Evolutionary conservation across 2,797 vertebrate species (phyloP).

Genomic region (Etheostoma perlongum): DNA sequence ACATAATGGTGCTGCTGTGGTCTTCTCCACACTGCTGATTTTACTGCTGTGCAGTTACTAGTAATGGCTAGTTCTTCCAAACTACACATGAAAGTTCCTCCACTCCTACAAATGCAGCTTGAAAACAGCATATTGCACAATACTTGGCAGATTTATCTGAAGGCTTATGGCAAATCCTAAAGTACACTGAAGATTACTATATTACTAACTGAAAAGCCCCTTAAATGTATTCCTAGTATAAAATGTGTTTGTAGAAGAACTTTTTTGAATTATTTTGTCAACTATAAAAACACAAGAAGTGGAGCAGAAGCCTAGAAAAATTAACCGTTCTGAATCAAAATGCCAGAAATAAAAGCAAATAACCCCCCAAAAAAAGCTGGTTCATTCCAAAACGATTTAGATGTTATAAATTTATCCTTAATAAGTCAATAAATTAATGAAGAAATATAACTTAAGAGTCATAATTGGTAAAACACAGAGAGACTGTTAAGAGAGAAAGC

Average conservation of each 20-base stretch:
- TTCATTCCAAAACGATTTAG: conserved; percentile 28
- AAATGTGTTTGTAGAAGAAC: conserved; percentile 14
- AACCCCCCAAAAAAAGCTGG: conserved; percentile 9
- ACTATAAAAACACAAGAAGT: conserved; percentile 8
- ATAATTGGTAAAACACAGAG: neutral
- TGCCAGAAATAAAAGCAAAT: conserved; percentile 16
- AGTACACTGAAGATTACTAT: conserved; percentile 10
- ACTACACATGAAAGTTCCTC: conserved; percentile 28
- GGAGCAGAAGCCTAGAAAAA: conserved; percentile 34
- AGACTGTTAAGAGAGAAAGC: conserved; percentile 19
- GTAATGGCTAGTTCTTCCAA: conserved; percentile 68
- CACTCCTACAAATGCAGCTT: conserved; percentile 30
- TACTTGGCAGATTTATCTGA: conserved; percentile 6
- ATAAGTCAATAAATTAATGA: conserved; percentile 13
- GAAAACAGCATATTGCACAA: conserved; percentile 24
- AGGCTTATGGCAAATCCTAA: conserved; percentile 8
- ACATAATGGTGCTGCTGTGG: conserved; percentile 63
- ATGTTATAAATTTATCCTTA: conserved; percentile 24
- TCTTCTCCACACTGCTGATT: conserved; percentile 58
- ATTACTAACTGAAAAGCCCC: neutral
- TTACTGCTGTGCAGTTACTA: conserved; percentile 61
- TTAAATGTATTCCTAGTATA: conserved; percentile 15
- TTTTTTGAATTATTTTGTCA: conserved; percentile 12
- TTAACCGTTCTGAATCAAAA: conserved; percentile 39
- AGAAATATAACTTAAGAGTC: conserved; percentile 7